phyloP scores from a whole-genome alignment of 2,797 vertebrate genomes.

The Mareca strepera region DNA sequence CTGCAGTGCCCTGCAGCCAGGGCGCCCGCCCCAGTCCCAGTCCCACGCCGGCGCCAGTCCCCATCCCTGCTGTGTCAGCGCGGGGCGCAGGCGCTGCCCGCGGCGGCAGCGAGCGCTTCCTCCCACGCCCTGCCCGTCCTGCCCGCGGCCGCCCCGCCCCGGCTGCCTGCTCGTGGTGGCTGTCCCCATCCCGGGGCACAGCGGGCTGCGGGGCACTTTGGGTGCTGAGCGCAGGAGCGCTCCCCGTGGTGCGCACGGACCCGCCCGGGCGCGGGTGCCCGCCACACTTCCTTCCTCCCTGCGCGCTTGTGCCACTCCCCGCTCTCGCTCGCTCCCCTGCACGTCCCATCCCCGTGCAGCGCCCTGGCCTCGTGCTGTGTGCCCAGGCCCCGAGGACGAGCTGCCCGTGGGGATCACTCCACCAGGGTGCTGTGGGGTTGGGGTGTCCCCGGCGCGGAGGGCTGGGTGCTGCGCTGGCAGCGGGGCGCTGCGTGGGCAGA shows the following conservation, averaged over 20 bases:
- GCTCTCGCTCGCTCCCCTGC: neutral
- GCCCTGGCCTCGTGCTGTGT: neutral
- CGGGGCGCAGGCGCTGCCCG: neutral
- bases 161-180: neutral
- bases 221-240: neutral
- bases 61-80: neutral
- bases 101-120: neutral
- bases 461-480: neutral
- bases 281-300: neutral
- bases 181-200: neutral
- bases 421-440: no score
- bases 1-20: rapidly evolving
- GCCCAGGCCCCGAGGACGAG: neutral
- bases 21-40: neutral
- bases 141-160: neutral
- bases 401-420: neutral
- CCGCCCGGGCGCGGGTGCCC: neutral
- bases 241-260: neutral
- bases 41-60: neutral
- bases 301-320: neutral
- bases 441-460: neutral
- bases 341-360: neutral
- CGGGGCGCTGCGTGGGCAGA: neutral
- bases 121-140: neutral
- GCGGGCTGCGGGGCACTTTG: rapidly evolving